Evolutionary conservation across 2,888 invertebrate genomes (phyloP).

Genomic region (Ormia ochracea): DNA sequence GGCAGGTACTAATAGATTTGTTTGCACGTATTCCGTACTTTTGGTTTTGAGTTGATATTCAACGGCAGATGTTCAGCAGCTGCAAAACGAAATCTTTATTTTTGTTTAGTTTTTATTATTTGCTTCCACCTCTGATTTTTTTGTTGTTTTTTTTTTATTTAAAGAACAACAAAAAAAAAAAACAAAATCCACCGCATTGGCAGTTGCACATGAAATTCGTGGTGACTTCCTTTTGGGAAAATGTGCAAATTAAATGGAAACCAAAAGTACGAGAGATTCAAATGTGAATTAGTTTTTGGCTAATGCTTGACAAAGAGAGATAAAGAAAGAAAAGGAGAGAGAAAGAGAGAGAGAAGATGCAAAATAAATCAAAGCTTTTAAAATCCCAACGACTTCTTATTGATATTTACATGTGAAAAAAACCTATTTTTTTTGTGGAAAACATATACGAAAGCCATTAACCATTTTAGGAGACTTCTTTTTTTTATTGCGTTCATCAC

Average conservation of each 20-base stretch:
- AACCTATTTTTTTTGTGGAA: no score
- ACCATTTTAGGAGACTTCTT: no score
- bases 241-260: background rate
- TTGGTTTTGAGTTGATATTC: background rate
- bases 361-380: no score
- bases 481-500: no score
- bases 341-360: no score
- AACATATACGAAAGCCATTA: no score
- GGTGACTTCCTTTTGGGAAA: background rate
- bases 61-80: constrained; percentile 44
- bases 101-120: no score
- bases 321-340: no score
- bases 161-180: background rate
- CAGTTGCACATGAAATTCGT: background rate
- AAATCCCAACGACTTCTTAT: no score
- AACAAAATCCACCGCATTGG: background rate
- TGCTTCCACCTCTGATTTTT: background rate
- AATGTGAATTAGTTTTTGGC: background rate
- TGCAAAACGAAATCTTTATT: constrained; percentile 31
- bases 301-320: background rate
- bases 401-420: no score
- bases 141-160: background rate
- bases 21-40: no score
- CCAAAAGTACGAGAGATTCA: background rate
- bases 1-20: no score